A percentile compares a stretch with the other conserved stretches of the same genome.
These are phyloP conservation scores for Drosophila micromelanica DNA, from an alignment of 1,140 invertebrate genomes.

Conservation along the genomic window DNA sequence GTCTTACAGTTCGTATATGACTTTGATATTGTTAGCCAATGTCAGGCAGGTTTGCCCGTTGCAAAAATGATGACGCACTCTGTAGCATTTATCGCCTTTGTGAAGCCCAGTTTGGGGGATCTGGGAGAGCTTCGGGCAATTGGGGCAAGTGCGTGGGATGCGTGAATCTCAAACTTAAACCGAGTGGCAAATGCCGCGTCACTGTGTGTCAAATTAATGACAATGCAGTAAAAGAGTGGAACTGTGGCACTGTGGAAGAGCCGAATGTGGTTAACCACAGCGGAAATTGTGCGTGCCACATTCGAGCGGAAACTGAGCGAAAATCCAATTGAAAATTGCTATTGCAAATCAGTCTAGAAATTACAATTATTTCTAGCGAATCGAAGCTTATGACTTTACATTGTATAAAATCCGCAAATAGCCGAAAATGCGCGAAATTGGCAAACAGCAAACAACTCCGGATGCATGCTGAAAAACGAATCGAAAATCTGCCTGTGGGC, in stretches of 20 bases:
- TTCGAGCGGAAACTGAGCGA: background rate
- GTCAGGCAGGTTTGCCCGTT: background rate
- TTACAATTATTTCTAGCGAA: constrained; percentile 19
- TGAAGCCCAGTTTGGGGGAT: background rate
- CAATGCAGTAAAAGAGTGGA: constrained; percentile 35
- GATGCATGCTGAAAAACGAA: constrained; percentile 20
- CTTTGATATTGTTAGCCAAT: background rate
- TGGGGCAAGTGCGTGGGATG: constrained; percentile 19
- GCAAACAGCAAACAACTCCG: background rate
- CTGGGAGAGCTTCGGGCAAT: constrained; percentile 2
- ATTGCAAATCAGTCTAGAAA: constrained; percentile 16
- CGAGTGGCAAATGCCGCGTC: constrained; percentile 48
- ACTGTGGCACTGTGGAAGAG: background rate
- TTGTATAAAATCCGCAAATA: constrained; percentile 17
- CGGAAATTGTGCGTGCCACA: constrained; percentile 23
- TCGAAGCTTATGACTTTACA: constrained; percentile 43
- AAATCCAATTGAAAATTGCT: constrained; percentile 7
- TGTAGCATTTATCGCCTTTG: constrained; percentile 6
- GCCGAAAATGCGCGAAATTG: constrained; percentile 11
- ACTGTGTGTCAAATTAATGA: constrained; percentile 74
- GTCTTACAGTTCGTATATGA: too few species aligned
- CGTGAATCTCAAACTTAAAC: constrained; percentile 12
- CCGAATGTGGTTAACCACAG: background rate
- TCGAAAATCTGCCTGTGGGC: constrained; percentile 13
- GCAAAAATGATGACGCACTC: constrained; percentile 10